phyloP scores from a whole-genome alignment of 2,113 vertebrate genomes.

The Hypocryptadius cinnamomeus region DNA sequence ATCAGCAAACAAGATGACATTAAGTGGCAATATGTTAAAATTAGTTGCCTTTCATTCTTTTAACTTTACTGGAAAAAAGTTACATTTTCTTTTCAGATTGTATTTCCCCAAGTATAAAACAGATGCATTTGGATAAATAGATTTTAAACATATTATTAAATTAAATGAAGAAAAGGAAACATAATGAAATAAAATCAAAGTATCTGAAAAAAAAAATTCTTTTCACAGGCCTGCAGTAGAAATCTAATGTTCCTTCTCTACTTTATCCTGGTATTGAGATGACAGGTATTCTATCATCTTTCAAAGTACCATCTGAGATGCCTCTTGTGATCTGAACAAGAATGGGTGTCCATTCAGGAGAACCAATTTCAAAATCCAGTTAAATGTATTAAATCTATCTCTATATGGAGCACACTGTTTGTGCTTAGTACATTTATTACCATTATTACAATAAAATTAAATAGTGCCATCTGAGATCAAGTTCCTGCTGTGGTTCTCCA shows the following conservation, averaged over 20 bases:
- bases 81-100: conserved; percentile 32
- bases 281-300: conserved; percentile 25
- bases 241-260: conserved; percentile 21
- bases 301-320: conserved; percentile 2
- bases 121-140: conserved; percentile 56
- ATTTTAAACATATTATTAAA: conserved; percentile 57
- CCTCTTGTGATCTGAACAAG: conserved; percentile 1
- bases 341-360: neutral
- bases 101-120: conserved; percentile 54
- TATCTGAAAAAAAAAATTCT: neutral
- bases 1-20: conserved; percentile 48
- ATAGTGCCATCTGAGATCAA: neutral
- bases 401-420: neutral
- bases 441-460: neutral
- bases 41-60: conserved; percentile 50
- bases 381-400: neutral
- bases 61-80: conserved; percentile 56
- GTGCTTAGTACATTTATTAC: neutral
- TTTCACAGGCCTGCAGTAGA: conserved; percentile 12
- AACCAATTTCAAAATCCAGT: conserved; percentile 14
- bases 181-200: conserved; percentile 51
- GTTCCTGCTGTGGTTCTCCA: neutral
- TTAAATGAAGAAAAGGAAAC: conserved; percentile 44
- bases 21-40: conserved; percentile 63
- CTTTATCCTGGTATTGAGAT: neutral